Evolutionary conservation across 2,888 invertebrate species (phyloP), one percentile per base, ranked within the genome.

Genomic region (Chaitophorus viminalis): DNA sequence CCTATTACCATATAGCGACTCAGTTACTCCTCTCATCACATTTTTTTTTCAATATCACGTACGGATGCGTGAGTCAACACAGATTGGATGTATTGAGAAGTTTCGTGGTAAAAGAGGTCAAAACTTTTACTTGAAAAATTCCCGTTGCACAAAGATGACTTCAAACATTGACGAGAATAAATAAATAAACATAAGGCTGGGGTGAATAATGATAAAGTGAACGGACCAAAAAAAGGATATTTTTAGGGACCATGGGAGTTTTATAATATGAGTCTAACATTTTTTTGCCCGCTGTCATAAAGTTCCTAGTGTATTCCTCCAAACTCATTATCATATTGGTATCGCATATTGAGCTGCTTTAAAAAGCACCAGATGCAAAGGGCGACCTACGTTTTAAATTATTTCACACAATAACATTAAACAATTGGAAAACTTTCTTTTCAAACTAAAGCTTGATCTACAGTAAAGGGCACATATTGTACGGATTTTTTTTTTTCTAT

Each of bases 321-420:
- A 25, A 86, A 86, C 86, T 86, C 86, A 86, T 86, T 86, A 79
- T 79, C 86, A 86, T 86, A 86, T 86, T 79, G 83, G 79, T 86
- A 86, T 86, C 78, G 86, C 79, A 72, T 79, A 86, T 86, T 79
- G 86, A 86, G 86, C 39, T 36, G 70, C 52, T 86, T 86, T 72
- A 86, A 79, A 86, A 70, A 72, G 72, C 72, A 79, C 79, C 79
- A 86, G 86, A 79, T 86, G 79, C 86, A 72, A 36, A 54, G 21
- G 70, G 39, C 33, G 79, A 86, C 78, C 75, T 39, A 39, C 14
- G 60, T 79, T 86, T 86, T 52, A 29, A 82, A 85, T 85, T 86
- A 79, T 86, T 86, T 79, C 25, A 31, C 72, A 86, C 36, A 78
- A 79, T 86, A 79, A 78, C 77, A 78, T 65, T 85, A 77, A 85